A percentile compares a stretch with the other conserved stretches of the same genome.
Conservation (phyloP, 2,888 invertebrate species). For the Tenthredo distinguenda region DNA sequence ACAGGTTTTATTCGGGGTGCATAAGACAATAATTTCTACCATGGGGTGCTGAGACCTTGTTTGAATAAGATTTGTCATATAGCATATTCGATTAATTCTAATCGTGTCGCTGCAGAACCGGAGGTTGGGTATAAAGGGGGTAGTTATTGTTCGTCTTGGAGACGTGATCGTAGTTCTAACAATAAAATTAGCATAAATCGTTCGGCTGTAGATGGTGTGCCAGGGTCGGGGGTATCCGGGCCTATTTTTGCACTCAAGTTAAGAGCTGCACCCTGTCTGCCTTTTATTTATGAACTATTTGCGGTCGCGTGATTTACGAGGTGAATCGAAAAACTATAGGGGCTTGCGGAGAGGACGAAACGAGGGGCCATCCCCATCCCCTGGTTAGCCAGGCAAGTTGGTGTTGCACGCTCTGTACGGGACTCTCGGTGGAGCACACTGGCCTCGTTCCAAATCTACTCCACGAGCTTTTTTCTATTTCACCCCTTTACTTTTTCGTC, state of each 20-base stretch:
- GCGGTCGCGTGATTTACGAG: slow-evolving; percentile 68
- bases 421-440: slow-evolving; percentile 55
- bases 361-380: background rate
- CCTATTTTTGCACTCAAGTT: slow-evolving; percentile 39
- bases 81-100: slow-evolving; percentile 25
- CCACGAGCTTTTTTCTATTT: slow-evolving; percentile 73
- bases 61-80: background rate
- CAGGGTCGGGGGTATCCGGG: background rate
- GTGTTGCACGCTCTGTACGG: slow-evolving; percentile 36
- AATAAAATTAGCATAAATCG: slow-evolving; percentile 41
- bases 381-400: slow-evolving; percentile 2
- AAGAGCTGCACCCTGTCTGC: slow-evolving; percentile 16
- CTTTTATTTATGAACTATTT: slow-evolving; percentile 71
- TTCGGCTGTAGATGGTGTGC: background rate
- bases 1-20: background rate
- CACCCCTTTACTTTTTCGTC: slow-evolving; percentile 69
- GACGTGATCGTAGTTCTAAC: slow-evolving; percentile 45
- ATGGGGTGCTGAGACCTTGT: background rate
- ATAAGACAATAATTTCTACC: background rate
- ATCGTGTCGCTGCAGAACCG: background rate
- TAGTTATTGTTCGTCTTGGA: slow-evolving; percentile 21
- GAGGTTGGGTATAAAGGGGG: background rate
- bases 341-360: background rate
- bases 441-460: slow-evolving; percentile 73
- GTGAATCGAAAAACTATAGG: slow-evolving; percentile 66